Evolutionary conservation across 2,797 vertebrate species (phyloP), one percentile per base, ranked within the genome.

Genomic region (Schizopygopsis malacanthus): DNA sequence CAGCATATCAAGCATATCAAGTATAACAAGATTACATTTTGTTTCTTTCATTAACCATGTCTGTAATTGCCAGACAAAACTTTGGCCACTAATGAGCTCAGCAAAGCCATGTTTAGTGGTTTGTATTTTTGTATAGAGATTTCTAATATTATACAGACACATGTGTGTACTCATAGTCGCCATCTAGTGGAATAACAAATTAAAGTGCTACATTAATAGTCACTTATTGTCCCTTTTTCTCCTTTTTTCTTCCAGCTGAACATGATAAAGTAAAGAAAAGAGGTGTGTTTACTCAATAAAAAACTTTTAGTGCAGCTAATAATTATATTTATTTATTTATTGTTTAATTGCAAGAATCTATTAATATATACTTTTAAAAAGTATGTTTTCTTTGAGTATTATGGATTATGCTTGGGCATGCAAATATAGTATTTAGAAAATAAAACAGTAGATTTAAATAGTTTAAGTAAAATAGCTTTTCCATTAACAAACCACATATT

Each of bases 211-310:
- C 13, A 10, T 25, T 72, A 15, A 43, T n/a, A 15, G 54, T 45
- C n/a, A 79, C 41, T 79, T 4, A 18, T 6, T 22, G 25, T 45
- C 8, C 20, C 11, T 37, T 63, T 33, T 47, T 22, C 39, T 12
- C 13, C 9, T 16, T 47, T 83, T 78, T 71, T n/a, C 20, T 47
- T 79, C 13, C 43, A 79, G 83, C 50, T 12, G 83, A 85, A 61
- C 41, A 65, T 16, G 65, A 63, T 22, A 61, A 59, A 72, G 65
- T 61, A 28, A 72, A 85, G 77, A 85, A 71, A 80, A 85, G 25
- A 85, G 83, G 83, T 85, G 71, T 3, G 33, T 54, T 63, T 67
- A 37, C 18, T 7, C 9, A 28, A 13, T 2, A 20, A 33, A 54
- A 45, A 7, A 65, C 56, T 47, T 83, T 18, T 3, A 18, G 13